Evolutionary conservation across 2,888 invertebrate genomes (phyloP), one percentile per base, ranked within the genome.

Genomic region (Drosophila dives): DNA sequence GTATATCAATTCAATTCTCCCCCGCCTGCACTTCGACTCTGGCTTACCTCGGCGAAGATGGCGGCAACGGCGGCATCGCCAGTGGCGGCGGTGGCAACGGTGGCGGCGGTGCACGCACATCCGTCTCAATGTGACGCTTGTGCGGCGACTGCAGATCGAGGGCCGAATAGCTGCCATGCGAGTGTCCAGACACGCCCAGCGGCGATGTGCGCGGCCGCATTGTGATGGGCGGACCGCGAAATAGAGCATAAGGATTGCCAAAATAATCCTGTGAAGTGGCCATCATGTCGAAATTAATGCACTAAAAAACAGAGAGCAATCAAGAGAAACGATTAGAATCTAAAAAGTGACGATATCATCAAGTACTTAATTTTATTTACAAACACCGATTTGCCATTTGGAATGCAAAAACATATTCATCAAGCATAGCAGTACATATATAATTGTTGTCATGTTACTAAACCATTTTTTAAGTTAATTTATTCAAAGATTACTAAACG

Each of bases 241-340:
- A 91, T 33, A 92, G 86, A 38, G 92, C 91, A 80, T 93, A 93
- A 49, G 93, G 93, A 89, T 93, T 91, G 77, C 92, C 92, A 77
- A 92, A 93, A 76, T 93, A 92, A 83, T 92, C 92, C 74, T 92
- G 92, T 77, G 86, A 92, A 74, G 92, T 92, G 69, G 93, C 86
- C 92, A 92, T 92, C 92, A 93, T 92, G 68, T 89, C 90, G 64
- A 34, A 23, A 8, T 45, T 1, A 23, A 15, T 45, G 45, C 20
- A 55, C 83, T 83, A 64, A 7, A 70, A 81, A 20, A 29, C 36
- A 70, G 62, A 65, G 12, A 80, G 69, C 5, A 80, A 77, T 6
- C 20, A 12, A 51, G 5, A 3, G 8, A 12, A 10, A 34, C n/a
- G 17, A 42, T 40, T 32, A 50, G 29, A 50, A 0, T 8, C 11